Base-by-base conservation (phyloP, 2,113 vertebrate genomes). In the Chloropsis cyanopogon region DNA sequence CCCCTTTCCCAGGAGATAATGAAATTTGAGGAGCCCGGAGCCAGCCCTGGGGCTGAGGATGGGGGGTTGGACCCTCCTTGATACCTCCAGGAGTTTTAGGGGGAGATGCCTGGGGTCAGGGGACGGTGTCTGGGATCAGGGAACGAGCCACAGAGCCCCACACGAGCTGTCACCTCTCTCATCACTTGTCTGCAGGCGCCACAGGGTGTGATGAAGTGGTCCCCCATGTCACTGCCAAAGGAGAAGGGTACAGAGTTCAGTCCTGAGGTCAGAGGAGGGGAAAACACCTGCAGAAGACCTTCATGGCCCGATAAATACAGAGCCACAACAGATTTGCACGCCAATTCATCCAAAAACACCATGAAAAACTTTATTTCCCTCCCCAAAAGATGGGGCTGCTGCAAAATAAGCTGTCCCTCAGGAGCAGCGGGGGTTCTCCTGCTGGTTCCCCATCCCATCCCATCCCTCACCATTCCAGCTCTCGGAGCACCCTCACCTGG, bases 151-250 rank as follows among this genome's bases (percentile, higher is more conserved):
- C 0, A 0, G 42, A 39, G 16, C 7, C 7, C 66, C 39, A 1
- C 5, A 2, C 0, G 1, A 76, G 54, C 41, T 3, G 3, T 98
- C 97, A 99, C 99, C 98, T 99, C 99, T 97, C 98, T 98, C 98
- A 99, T 99, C 92, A 99, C 98, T 97, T 99, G 99, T 77, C 99
- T 97, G 97, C 99, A 99, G 92, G 98, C 99, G 0, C 99, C 99
- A 3, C 99, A 99, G 1, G 99, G 99, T 1, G 96, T 88, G 90
- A 99, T 98, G 93, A 98, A 99, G 7, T 98, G 61, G 25, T 99
- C 98, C 19, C 83, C 53, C 86, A 98, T 19, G 93, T 99, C 98
- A 96, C 99, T 99, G 96, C 49, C 95, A 97, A 92, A 92, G 59
- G 7, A 98, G 76, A 97, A 93, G 56, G 70, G 68, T 22, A 78